A percentile compares a stretch with the other conserved stretches of the same genome.
Conservation (phyloP, 2,113 vertebrate genomes). For the Taxidea taxus region DNA sequence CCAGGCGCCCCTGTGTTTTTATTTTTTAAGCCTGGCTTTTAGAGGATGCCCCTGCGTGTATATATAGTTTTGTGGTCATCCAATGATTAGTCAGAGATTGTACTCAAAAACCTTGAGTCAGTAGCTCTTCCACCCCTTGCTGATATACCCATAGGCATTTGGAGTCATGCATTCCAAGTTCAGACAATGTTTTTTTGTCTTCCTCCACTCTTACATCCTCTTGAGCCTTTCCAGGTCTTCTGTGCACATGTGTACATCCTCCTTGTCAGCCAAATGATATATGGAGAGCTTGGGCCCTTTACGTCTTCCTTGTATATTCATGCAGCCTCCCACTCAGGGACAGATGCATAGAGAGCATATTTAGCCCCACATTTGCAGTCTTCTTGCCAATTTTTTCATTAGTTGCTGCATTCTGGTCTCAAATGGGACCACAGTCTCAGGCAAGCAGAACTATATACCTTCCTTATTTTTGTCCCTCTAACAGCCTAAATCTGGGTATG, state of each 20-base stretch:
- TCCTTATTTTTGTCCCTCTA: background rate
- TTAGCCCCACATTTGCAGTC: background rate
- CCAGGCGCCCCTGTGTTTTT: too few relatives aligned
- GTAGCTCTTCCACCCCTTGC: background rate
- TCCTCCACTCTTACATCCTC: background rate
- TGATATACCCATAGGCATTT: background rate
- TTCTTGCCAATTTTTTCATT: background rate
- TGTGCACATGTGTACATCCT: background rate
- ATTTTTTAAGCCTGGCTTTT: background rate
- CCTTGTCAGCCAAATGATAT: background rate
- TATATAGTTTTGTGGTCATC: background rate
- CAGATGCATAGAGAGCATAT: background rate
- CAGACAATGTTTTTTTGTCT: background rate
- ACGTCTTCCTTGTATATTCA: background rate
- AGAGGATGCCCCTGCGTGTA: background rate
- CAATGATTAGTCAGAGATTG: background rate
- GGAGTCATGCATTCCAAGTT: background rate
- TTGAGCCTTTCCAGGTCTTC: background rate
- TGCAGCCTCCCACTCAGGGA: background rate
- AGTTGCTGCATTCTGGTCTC: background rate
- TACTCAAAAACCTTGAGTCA: background rate
- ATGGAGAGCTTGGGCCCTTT: background rate
- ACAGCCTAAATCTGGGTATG: background rate
- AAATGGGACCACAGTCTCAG: background rate
- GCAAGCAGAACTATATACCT: background rate